Conservation (phyloP, 1,140 invertebrate species). For the Micrasema minimum region DNA sequence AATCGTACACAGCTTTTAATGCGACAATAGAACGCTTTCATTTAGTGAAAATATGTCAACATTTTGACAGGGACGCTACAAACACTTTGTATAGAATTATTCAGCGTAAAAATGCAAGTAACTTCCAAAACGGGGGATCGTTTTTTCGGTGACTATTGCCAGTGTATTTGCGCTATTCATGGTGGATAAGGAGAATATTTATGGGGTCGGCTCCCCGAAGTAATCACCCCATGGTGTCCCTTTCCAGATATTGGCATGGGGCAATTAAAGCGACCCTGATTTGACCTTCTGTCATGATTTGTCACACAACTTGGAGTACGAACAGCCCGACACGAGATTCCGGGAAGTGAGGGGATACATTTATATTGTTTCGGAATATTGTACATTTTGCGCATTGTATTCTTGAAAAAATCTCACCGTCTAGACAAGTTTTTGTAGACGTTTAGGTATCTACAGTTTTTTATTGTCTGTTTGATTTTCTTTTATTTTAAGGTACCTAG, state of each 20-base stretch:
- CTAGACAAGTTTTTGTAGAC: no score
- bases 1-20: slow-evolving; percentile 19
- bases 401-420: no score
- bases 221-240: slow-evolving; percentile 24
- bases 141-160: slow-evolving; percentile 37
- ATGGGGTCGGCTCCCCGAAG: slow-evolving; percentile 39
- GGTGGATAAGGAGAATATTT: slow-evolving; percentile 36
- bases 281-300: slow-evolving; percentile 55
- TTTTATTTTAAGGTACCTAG: no score
- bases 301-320: slow-evolving; percentile 48
- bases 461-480: no score
- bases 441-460: no score
- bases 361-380: no score
- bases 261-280: slow-evolving; percentile 54
- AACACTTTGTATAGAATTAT: slow-evolving; percentile 46
- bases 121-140: slow-evolving; percentile 33
- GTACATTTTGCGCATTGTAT: no score
- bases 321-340: slow-evolving; percentile 24
- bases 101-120: slow-evolving; percentile 48
- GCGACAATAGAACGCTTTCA: slow-evolving; percentile 41
- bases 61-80: slow-evolving; percentile 46
- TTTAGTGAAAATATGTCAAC: slow-evolving; percentile 49
- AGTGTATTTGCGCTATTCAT: slow-evolving; percentile 39
- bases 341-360: neutral
- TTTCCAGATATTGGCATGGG: slow-evolving; percentile 45